Evolutionary conservation across 2,888 invertebrate genomes (phyloP), one percentile per base, ranked within the genome.

Genomic region (Charanyca ferruginea): DNA sequence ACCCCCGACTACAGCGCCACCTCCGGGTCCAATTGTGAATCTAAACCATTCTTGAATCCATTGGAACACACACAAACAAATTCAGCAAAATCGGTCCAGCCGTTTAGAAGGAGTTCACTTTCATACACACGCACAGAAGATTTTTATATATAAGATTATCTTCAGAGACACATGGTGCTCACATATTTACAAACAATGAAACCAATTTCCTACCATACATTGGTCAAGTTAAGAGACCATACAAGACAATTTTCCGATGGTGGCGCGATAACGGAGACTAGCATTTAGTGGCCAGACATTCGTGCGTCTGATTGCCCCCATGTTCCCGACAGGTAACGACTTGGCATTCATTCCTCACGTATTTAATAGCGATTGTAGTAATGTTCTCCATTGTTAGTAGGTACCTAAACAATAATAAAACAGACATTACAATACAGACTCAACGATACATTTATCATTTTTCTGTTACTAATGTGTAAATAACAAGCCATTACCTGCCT

Each of bases 401-500:
- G n/a, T n/a, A n/a, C n/a, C n/a, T n/a, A 54, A 32, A 53, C 47
- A 44, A 55, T 48, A 48, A 32, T 23, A 41, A 38, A 23, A 22
- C 16, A n/a, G 18, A 28, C 48, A 42, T 11, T 16, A 55, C 42
- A 48, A 53, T 23, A 35, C 22, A 9, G 22, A 28, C 11, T 49
- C 20, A 3, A 16, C 44, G 35, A 63, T 38, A 69, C 38, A 65
- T 58, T 65, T 73, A 28, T 66, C 51, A 52, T 47, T 57, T 20
- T 9, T 9, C 25, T 35, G 22, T 49, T 18, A 44, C 52, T 66
- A 51, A 60, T 74, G 74, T 44, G 42, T 18, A 49, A 32, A 60
- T 71, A 71, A 60, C 44, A 25, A 67, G 38, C 20, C 9, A 22
- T 25, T 38, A 16, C 9, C 16, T 16, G 16, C 9, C 16, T 16